Base-by-base conservation (phyloP, 2,888 invertebrate genomes). In the Drosophila nr. medialis region DNA sequence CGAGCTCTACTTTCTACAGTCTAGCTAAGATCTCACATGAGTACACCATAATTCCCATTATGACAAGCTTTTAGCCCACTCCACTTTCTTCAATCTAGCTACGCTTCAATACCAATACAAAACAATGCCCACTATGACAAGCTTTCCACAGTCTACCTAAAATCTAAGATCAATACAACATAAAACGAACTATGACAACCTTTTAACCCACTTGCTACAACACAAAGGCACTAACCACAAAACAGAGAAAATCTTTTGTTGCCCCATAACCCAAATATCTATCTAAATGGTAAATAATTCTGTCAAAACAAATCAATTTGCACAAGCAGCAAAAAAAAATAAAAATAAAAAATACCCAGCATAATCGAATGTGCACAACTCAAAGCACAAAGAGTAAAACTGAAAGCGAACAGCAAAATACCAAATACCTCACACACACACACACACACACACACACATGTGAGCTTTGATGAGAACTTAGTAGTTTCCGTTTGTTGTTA, bases 391-490 rank as follows among this genome's bases (percentile, higher is more conserved):
- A 36, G 40, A 54, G 5, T n/a, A 38, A 40, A 13, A 11, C n/a
- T 48, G 36, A 32, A 49, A 49, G 27, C 38, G 40, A 54, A 40
- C 38, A 29, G 49, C 3, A 75, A 51, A 58, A 40, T 38, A 24
- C 11, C 24, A 30, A 49, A 53, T 29, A 59, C 6, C 11, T 27
- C 13, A 15, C 51, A 30, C 38, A 18, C 48, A 38, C 10, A 13
- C 54, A 27, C 21, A 11, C n/a, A 13, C 29, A 30, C 21, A 30
- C 21, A 38, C 10, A 13, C 54, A 27, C 21, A 11, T 42, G 4
- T 42, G 21, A 10, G 30, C 29, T 56, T 55, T 62, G 65, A 51
- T 51, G 32, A 63, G 65, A 45, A 53, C 42, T 64, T 53, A 36
- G 51, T 30, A 38, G 48, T 34, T 61, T 34, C 8, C 38, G 48